Evolutionary conservation across 2,888 invertebrate species (phyloP), one percentile per base, ranked within the genome.

Genomic region (Tenthredo scrophulariae): DNA sequence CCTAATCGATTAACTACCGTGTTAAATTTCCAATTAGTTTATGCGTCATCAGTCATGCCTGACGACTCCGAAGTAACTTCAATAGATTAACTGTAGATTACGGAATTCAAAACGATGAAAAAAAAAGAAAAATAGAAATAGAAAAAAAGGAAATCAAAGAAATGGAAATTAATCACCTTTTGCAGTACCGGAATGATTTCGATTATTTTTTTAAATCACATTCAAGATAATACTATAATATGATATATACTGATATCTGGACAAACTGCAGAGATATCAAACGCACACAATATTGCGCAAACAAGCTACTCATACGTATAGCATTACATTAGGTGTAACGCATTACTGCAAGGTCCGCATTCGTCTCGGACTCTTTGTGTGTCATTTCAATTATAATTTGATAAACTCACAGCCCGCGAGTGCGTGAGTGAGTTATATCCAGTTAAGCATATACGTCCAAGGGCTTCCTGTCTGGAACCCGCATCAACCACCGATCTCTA

Each of bases 41-140:
- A 58, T 58, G 50, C 79, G 62, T 80, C 79, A 80, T 62, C 62
- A 22, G 37, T 80, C 62, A 54, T 72, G 72, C 43, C 37, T n/a
- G n/a, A 37, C 37, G 40, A 40, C 22, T 72, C 22, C 40, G 72
- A 3, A 22, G 43, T 72, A 22, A n/a, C 72, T 72, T 72, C 22
- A 1, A 18, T 72, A 4, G 18, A 72, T 22, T 37, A 72, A 72
- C 40, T 43, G 22, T 37, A 40, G 15, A 72, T 72, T 74, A 43
- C 72, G 43, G 43, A 22, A 74, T 74, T n/a, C 1, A 18, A 43
- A 40, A 40, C 40, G 5, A 22, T 22, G 40, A 40, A 37, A 40
- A 40, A 40, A 7, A 50, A 50, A 50, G 5, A 50, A 1, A n/a
- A 50, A 46, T 46, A 46, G 1, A 18, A 13, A 54, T 2, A n/a